Percentiles rank a stretch among this genome's conserved stretches.
These are phyloP conservation scores for Acanthurus leucopareius DNA, from an alignment of 2,797 vertebrate genomes.

Conservation along the genomic window DNA sequence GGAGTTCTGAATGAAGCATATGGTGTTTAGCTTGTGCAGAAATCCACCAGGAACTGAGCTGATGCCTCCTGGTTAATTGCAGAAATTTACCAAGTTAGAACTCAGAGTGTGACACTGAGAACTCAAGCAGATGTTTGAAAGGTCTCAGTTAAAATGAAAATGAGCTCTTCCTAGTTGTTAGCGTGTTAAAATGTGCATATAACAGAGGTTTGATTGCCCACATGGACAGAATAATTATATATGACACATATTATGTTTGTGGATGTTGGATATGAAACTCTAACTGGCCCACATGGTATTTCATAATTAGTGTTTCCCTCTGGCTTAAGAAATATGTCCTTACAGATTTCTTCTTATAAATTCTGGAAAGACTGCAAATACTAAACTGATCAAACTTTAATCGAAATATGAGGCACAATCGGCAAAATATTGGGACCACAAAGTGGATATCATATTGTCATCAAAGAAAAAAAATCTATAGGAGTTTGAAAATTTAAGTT, in stretches of 20 bases:
- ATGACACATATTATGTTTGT: neutral
- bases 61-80: constrained; percentile 80
- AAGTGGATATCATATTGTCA: neutral
- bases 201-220: constrained; percentile 12
- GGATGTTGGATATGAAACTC: neutral
- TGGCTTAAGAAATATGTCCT: neutral
- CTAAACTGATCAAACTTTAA: neutral
- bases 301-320: neutral
- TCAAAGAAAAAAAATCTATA: neutral
- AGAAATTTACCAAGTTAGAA: constrained; percentile 76
- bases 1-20: constrained; percentile 73
- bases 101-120: constrained; percentile 68
- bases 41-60: constrained; percentile 73
- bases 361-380: neutral
- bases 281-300: neutral
- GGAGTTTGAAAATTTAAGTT: neutral
- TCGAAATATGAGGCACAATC: neutral
- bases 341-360: neutral
- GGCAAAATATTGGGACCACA: neutral
- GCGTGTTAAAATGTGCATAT: constrained; percentile 36
- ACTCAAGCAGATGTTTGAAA: constrained; percentile 69
- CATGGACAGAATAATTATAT: constrained; percentile 8
- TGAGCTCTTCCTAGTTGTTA: constrained; percentile 29
- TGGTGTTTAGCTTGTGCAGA: constrained; percentile 69
- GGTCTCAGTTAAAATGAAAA: constrained; percentile 50